phyloP scores from a whole-genome alignment of 2,888 invertebrate genomes.

The Cheilosia impressa region DNA sequence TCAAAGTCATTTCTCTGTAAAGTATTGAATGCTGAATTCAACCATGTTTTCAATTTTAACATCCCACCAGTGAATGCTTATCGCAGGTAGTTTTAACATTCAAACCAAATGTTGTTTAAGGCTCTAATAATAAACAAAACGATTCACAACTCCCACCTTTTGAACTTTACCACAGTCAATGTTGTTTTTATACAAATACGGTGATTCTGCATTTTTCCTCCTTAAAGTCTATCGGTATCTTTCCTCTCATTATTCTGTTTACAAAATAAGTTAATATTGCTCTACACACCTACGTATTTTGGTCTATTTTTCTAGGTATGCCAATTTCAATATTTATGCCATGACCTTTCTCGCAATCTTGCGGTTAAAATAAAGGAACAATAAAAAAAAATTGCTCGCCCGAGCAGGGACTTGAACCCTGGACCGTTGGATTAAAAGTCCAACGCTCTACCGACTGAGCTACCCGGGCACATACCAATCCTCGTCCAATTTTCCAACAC shows the following conservation, averaged over 20 bases:
- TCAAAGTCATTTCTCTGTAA: too few relatives aligned
- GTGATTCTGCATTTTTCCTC: neutral
- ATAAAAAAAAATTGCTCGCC: constrained; percentile 76
- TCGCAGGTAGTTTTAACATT: too few relatives aligned
- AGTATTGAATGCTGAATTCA: too few relatives aligned
- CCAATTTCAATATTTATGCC: neutral
- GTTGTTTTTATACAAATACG: neutral
- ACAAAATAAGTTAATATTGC: neutral
- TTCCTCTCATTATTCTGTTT: neutral
- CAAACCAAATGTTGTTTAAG: too few relatives aligned
- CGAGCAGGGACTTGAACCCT: constrained; percentile 81
- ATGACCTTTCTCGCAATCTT: neutral
- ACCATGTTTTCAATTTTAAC: too few relatives aligned
- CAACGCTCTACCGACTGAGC: constrained; percentile 80
- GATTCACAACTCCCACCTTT: neutral
- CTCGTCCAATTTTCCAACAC: neutral
- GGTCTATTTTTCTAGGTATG: neutral
- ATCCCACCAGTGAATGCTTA: too few relatives aligned
- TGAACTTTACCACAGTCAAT: neutral
- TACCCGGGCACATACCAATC: constrained; percentile 74
- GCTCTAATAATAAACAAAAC: too few relatives aligned
- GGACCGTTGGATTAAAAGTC: constrained; percentile 81
- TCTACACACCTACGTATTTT: neutral
- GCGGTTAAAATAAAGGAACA: neutral
- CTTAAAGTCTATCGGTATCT: neutral